These are phyloP conservation scores for Omphaloscelis lunosa DNA, from an alignment of 2,888 invertebrate species.

Conservation along the genomic window DNA sequence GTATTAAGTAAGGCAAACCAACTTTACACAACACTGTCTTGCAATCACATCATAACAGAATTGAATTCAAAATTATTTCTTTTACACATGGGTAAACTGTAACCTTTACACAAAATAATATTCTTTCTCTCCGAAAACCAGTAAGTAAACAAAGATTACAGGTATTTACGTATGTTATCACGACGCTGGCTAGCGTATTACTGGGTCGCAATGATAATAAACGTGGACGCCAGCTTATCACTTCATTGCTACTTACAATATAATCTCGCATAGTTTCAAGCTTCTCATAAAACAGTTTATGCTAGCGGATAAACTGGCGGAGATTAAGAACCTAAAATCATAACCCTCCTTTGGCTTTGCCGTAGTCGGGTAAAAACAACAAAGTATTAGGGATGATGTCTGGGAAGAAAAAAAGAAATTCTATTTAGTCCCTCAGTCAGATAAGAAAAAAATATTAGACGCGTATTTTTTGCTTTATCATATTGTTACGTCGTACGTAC, in stretches of 20 bases:
- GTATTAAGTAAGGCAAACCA: too few relatives aligned
- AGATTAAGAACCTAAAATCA: too few relatives aligned
- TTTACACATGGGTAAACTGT: too few relatives aligned
- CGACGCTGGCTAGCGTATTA: conserved; percentile 13
- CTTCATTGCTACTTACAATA: not conserved
- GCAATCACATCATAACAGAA: not conserved
- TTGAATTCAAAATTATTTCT: not conserved
- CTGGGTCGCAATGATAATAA: conserved; percentile 32
- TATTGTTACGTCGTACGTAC: too few relatives aligned
- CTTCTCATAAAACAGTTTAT: not conserved
- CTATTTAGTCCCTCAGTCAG: too few relatives aligned
- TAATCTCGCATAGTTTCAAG: conserved; percentile 14
- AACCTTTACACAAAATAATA: not conserved
- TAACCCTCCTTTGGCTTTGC: too few relatives aligned
- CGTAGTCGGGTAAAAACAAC: too few relatives aligned
- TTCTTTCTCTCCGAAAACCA: not conserved
- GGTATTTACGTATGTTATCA: not conserved
- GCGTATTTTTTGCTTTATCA: too few relatives aligned
- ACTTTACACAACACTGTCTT: too few relatives aligned
- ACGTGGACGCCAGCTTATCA: conserved; percentile 33
- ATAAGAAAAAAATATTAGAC: too few relatives aligned
- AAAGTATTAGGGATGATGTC: too few relatives aligned
- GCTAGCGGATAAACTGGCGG: not conserved
- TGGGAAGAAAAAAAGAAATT: too few relatives aligned
- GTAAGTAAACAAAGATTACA: not conserved